Conservation (phyloP, 1,140 invertebrate genomes). For the Colletes gigas region DNA sequence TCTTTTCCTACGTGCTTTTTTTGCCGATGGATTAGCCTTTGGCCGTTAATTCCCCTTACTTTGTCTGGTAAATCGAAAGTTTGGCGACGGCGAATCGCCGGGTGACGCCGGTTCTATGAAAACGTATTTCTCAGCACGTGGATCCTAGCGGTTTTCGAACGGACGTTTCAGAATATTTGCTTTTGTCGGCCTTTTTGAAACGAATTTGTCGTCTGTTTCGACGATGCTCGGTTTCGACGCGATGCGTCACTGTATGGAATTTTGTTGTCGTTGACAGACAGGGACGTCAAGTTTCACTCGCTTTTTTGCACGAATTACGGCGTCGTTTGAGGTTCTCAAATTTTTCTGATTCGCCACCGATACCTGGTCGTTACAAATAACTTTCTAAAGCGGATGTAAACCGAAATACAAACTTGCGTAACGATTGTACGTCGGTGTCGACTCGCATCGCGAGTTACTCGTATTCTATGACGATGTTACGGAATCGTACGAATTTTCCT, state of each 20-base stretch:
- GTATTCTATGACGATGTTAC: not conserved
- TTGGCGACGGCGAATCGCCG: slow-evolving; percentile 25
- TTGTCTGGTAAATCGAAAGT: slow-evolving; percentile 2
- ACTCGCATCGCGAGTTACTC: not conserved
- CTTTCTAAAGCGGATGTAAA: slow-evolving; percentile 6
- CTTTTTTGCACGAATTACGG: slow-evolving; percentile 8
- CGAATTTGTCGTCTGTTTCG: not conserved
- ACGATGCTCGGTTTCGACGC: not conserved
- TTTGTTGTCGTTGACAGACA: slow-evolving; percentile 33
- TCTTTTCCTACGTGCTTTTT: too few species aligned
- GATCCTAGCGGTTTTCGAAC: not conserved
- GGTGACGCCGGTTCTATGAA: slow-evolving; percentile 52
- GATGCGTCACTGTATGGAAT: not conserved
- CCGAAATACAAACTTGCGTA: not conserved
- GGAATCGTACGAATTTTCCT: not conserved
- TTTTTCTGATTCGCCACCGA: not conserved
- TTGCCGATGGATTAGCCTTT: not conserved
- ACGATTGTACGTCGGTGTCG: not conserved
- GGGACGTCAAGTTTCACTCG: slow-evolving; percentile 3
- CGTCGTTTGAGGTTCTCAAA: slow-evolving; percentile 16
- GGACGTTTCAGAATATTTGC: not conserved
- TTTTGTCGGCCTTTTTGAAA: not conserved
- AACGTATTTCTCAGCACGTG: slow-evolving; percentile 44
- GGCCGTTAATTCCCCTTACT: slow-evolving; percentile 1
- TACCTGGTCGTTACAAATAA: not conserved